phyloP scores from a whole-genome alignment of 2,113 vertebrate species.

The Mystacornis crossleyi region DNA sequence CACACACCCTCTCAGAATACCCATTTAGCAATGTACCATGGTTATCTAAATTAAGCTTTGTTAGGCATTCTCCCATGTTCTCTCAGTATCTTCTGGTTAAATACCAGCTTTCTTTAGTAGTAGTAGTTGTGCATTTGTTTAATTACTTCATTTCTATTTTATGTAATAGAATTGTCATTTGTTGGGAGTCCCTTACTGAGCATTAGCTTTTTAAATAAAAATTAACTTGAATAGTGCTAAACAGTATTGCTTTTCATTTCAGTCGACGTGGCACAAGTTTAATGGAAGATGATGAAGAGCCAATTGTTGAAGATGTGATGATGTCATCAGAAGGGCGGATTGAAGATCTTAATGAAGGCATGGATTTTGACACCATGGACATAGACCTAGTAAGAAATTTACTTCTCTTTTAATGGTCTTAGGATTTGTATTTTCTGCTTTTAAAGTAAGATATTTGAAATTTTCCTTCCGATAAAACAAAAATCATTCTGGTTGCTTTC shows the following conservation, averaged over 20 bases:
- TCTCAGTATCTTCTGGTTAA: background rate
- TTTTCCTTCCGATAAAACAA: background rate
- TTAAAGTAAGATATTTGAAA: background rate
- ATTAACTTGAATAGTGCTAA: background rate
- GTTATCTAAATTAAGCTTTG: background rate
- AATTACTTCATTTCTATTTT: background rate
- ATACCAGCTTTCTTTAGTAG: background rate
- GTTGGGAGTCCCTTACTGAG: background rate
- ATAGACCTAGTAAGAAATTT: conserved; percentile 92
- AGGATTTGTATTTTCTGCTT: background rate
- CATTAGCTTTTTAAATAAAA: background rate
- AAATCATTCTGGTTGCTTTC: background rate
- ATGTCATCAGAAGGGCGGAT: conserved; percentile 99
- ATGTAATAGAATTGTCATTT: conserved; percentile 13
- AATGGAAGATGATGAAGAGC: conserved; percentile 99
- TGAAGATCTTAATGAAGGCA: conserved; percentile 98
- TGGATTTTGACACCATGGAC: conserved; percentile 99
- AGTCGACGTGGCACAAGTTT: conserved; percentile 96
- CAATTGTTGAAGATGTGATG: conserved; percentile 99
- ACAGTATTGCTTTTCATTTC: background rate
- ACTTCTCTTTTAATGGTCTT: background rate
- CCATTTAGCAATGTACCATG: background rate
- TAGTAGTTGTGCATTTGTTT: background rate
- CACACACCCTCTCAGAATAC: background rate
- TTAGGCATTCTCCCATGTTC: background rate